These are phyloP conservation scores for Apostichopus japonicus DNA, from an alignment of 35 echinoderm and acorn worm species.

Conservation along the genomic window DNA sequence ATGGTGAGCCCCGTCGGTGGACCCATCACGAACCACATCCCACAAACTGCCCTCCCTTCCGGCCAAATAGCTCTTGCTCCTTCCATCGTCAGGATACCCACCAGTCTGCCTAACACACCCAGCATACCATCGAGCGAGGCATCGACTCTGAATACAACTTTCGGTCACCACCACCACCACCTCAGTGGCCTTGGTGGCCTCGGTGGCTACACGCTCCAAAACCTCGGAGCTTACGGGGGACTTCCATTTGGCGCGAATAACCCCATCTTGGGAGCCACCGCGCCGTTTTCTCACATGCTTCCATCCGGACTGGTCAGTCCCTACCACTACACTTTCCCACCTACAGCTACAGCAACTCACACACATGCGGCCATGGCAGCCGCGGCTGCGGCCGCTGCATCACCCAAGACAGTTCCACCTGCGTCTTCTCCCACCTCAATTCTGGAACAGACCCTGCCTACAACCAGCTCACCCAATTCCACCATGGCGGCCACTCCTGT, in stretches of 20 bases:
- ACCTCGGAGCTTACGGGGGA: slow-evolving; percentile 45
- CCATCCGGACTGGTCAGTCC: slow-evolving; percentile 84
- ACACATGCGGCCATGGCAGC: not conserved
- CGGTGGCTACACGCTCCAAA: slow-evolving; percentile 64
- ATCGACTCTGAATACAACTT: slow-evolving; percentile 67
- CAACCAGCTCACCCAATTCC: slow-evolving; percentile 57
- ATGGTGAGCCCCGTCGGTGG: not conserved
- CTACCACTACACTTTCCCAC: slow-evolving; percentile 66
- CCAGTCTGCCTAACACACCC: slow-evolving; percentile 54
- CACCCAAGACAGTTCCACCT: slow-evolving; percentile 78
- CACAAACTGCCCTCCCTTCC: slow-evolving; percentile 11
- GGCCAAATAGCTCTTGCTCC: slow-evolving; percentile 39
- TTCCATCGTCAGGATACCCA: slow-evolving; percentile 61
- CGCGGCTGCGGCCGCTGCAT: slow-evolving; percentile 46
- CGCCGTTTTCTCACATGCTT: slow-evolving; percentile 76
- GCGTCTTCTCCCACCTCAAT: slow-evolving; percentile 23
- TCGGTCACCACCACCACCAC: slow-evolving; percentile 32
- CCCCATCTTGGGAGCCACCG: slow-evolving; percentile 81
- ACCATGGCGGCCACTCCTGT: slow-evolving; percentile 55
- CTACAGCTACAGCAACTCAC: slow-evolving; percentile 46
- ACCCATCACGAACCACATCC: not conserved
- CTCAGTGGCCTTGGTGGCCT: not conserved
- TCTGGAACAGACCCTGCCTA: slow-evolving; percentile 13
- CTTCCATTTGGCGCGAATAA: slow-evolving; percentile 74
- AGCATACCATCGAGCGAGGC: slow-evolving; percentile 36